A percentile compares a stretch with the other conserved stretches of the same genome.
Conservation (phyloP, 2,113 vertebrate species). For the Saccopteryx bilineata region DNA sequence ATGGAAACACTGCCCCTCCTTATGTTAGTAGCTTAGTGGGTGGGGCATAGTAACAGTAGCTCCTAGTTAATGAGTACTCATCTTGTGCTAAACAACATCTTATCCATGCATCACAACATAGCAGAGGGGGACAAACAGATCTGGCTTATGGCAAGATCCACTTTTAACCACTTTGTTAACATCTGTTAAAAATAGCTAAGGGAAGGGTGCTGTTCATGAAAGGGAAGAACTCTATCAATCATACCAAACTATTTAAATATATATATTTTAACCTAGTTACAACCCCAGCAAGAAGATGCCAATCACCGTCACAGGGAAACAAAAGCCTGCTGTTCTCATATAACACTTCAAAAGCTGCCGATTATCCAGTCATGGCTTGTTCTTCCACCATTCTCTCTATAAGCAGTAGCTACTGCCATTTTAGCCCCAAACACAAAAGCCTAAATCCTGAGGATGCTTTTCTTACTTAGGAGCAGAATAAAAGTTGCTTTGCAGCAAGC, state of each 20-base stretch:
- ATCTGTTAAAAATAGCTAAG: not conserved
- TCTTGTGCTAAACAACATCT: not conserved
- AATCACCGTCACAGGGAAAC: not conserved
- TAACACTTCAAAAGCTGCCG: not conserved
- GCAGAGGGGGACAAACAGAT: not conserved
- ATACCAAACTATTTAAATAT: not conserved
- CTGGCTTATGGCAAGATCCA: not conserved
- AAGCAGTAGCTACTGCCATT: not conserved
- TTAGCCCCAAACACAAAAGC: not conserved
- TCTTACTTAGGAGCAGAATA: not conserved
- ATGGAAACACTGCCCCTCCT: not conserved
- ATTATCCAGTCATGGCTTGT: not conserved
- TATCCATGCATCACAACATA: not conserved
- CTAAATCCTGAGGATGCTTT: not conserved
- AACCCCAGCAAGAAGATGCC: conserved; percentile 5
- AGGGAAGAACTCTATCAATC: not conserved
- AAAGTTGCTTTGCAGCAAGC: not conserved
- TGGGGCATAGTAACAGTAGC: not conserved
- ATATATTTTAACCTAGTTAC: not conserved
- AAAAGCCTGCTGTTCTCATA: not conserved
- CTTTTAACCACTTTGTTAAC: not conserved
- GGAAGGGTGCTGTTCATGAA: not conserved
- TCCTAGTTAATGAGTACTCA: not conserved
- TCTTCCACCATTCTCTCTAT: not conserved
- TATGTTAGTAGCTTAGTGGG: not conserved